A percentile compares a stretch with the other conserved stretches of the same genome.
Evolutionary conservation across 2,113 vertebrate genomes (phyloP).

Genomic region (Varanus salvator): DNA sequence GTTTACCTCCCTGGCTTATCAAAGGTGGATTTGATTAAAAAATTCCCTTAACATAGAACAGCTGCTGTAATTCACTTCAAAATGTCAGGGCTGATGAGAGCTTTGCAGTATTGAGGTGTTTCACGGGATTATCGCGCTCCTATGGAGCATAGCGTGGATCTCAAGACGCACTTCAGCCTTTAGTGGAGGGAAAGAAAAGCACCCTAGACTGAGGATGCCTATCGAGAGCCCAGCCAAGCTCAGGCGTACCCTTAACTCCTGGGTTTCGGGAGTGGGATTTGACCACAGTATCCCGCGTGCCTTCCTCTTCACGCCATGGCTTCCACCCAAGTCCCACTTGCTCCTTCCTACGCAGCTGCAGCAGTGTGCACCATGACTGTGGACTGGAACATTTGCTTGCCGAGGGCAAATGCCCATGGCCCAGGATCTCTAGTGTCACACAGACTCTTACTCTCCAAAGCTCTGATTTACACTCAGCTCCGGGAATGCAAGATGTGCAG

Average conservation of each 20-base stretch:
- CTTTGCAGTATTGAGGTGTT: neutral
- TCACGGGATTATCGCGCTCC: neutral
- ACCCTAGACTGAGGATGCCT: neutral
- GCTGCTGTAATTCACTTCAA: conserved; percentile 29
- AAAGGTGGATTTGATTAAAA: conserved; percentile 39
- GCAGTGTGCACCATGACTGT: too few relatives aligned
- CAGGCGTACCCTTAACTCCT: neutral
- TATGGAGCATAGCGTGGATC: neutral
- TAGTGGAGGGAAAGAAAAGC: neutral
- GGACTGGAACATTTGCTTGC: too few relatives aligned
- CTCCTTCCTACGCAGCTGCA: neutral
- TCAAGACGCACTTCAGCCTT: neutral
- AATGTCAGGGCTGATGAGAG: conserved; percentile 16
- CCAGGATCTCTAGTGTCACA: neutral
- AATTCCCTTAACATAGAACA: conserved; percentile 26
- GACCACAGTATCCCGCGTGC: neutral
- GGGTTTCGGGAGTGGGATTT: neutral
- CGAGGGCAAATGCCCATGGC: neutral
- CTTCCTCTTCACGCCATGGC: neutral
- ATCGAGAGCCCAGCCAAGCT: neutral
- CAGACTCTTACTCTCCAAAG: neutral
- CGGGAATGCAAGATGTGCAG: neutral
- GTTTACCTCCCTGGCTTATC: conserved; percentile 42
- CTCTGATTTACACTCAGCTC: neutral
- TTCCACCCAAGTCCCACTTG: neutral